Base-by-base conservation (phyloP, 2,113 vertebrate genomes). In the Balaenoptera acutorostrata region DNA sequence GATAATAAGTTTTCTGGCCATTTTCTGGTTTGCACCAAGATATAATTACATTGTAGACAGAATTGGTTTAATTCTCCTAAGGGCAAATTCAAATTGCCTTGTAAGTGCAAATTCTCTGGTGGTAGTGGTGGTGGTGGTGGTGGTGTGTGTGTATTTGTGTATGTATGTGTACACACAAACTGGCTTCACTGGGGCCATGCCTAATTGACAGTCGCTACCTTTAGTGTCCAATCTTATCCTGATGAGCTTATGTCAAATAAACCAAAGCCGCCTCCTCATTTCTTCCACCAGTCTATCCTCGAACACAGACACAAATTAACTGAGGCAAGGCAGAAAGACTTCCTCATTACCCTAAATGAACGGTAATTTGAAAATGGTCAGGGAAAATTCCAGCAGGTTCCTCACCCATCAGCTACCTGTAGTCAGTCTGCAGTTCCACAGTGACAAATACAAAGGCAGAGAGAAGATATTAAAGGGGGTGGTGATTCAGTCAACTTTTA, bases 31-130 rank as follows among this genome's bases (percentile, higher is more conserved):
- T 86, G 68, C 29, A 86, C 8, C 23, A 82, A 90, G 64, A 85
- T 64, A 44, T 20, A 84, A 95, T n/a, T 55, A 44, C 74, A 85
- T n/a, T 49, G 6, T 49, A 81, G 33, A 74, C 4, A 90, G 36
- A 83, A 95, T 6, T 46, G 44, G 61, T 81, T 94, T 96, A 89
- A 92, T 78, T 96, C 93, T 80, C 10, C 68, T 89, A 86, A 94
- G 3, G 17, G 46, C 14, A 89, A 94, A 78, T 88, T 91, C 71
- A 81, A 78, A 93, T 93, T 52, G 46, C 27, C 33, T 49, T 86
- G 5, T 36, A 64, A 92, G 25, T 61, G 31, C 63, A 85, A 71
- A 78, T 78, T 44, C 90, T 23, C 49, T 36, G 49, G 49, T 59
- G 66, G 57, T 55, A 21, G 75, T 23, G 36, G 36, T 36, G 36